phyloP scores from a whole-genome alignment of 1,140 invertebrate genomes.

The Brachionus plicatilis region DNA sequence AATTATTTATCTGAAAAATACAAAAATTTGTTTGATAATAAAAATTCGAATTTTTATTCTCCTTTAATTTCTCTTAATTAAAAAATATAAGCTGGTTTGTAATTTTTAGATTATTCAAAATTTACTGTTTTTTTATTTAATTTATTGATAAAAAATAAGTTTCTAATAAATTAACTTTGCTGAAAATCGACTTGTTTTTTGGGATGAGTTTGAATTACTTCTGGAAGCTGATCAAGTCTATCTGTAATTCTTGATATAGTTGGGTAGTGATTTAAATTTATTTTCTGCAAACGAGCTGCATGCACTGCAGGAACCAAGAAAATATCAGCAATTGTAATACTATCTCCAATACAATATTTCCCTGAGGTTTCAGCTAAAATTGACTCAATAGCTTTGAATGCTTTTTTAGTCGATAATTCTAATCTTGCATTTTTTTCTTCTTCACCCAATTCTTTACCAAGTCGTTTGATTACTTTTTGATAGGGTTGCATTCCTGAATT shows the following conservation, averaged over 20 bases:
- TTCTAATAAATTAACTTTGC: neutral
- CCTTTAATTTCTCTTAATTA: no score
- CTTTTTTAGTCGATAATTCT: conserved; percentile 79
- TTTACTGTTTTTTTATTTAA: neutral
- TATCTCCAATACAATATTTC: conserved; percentile 87
- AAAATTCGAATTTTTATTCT: no score
- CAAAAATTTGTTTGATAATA: no score
- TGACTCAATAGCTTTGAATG: conserved; percentile 79
- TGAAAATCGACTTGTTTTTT: neutral
- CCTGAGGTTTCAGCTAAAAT: conserved; percentile 73
- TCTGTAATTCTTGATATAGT: neutral
- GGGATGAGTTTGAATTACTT: neutral
- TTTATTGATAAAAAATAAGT: neutral
- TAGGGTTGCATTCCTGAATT: conserved; percentile 87
- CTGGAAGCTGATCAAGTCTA: neutral
- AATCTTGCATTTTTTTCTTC: conserved; percentile 65
- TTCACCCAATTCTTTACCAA: conserved; percentile 45
- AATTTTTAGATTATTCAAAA: no score
- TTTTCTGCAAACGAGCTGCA: neutral
- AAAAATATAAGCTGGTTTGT: no score
- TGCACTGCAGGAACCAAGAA: conserved; percentile 86
- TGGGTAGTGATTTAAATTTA: conserved; percentile 6
- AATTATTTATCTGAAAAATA: no score
- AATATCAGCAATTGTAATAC: conserved; percentile 86
- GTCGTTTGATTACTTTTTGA: conserved; percentile 70